Conservation (phyloP, 2,888 invertebrate species). For the Himalopsyche anomala region DNA sequence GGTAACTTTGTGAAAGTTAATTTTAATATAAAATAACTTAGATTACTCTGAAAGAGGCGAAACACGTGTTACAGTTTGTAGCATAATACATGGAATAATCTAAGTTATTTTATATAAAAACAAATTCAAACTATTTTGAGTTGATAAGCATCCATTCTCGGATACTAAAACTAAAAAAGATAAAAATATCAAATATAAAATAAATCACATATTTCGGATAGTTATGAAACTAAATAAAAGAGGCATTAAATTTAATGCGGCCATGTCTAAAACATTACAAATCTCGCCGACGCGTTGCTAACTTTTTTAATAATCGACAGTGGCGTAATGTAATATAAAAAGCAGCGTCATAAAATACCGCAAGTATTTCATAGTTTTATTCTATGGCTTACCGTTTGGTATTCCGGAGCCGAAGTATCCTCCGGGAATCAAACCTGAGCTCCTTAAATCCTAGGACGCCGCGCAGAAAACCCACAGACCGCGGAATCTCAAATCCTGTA, state of each 20-base stretch:
- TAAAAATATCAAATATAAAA: no score
- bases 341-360: neutral
- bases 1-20: no score
- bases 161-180: no score
- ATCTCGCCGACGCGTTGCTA: neutral
- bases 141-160: no score
- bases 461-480: constrained; percentile 10
- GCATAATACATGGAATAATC: no score
- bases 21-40: no score
- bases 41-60: no score
- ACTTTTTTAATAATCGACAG: constrained; percentile 5
- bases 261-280: neutral
- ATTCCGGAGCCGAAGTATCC: constrained; percentile 53
- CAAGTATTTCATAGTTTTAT: constrained; percentile 47
- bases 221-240: neutral
- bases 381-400: constrained; percentile 49
- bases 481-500: constrained; percentile 16
- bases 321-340: neutral
- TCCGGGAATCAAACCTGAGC: constrained; percentile 53
- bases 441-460: constrained; percentile 47
- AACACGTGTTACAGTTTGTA: no score
- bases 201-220: neutral
- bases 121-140: no score
- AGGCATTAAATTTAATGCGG: neutral
- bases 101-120: no score